Evolutionary conservation across 2,113 vertebrate species (phyloP).

Genomic region (Diphyllodes magnificus): DNA sequence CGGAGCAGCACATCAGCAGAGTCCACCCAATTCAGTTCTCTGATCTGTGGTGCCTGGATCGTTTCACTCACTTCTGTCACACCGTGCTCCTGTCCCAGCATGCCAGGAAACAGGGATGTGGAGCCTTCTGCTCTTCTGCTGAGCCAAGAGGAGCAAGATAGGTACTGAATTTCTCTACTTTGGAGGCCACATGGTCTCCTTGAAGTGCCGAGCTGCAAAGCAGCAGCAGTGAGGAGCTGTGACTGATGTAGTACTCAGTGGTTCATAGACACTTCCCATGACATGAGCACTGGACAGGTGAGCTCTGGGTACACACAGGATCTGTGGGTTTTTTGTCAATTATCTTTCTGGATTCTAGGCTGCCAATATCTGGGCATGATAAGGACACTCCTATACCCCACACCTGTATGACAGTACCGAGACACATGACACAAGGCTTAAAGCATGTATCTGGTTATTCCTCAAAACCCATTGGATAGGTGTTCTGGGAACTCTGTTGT

Average conservation of each 20-base stretch:
- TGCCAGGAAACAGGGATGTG: neutral
- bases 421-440: neutral
- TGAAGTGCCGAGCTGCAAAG: neutral
- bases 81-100: neutral
- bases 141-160: neutral
- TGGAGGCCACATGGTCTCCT: neutral
- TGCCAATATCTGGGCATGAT: neutral
- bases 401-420: fast-evolving
- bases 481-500: neutral
- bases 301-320: neutral
- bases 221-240: neutral
- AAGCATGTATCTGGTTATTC: neutral
- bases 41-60: neutral
- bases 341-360: neutral
- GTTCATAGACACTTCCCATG: neutral
- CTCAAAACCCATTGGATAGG: neutral
- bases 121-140: neutral
- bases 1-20: neutral
- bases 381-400: neutral
- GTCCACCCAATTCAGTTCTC: neutral
- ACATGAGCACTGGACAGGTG: neutral
- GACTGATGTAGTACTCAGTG: fast-evolving
- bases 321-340: neutral
- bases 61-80: neutral
- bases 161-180: neutral